Evolutionary conservation across 2,888 invertebrate genomes (phyloP).

Genomic region (Tridacna gigas): DNA sequence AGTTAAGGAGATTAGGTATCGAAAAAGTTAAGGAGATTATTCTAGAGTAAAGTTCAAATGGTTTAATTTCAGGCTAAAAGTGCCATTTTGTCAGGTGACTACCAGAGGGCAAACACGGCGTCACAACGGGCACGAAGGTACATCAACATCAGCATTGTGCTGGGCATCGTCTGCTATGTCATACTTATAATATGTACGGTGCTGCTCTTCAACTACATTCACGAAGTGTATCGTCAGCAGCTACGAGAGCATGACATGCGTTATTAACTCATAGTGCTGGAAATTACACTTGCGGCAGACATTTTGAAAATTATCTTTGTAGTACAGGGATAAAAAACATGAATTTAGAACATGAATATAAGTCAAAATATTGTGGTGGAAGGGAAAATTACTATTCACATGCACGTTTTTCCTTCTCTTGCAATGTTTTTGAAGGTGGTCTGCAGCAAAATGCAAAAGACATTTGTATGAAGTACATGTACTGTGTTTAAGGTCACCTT

Average conservation of each 20-base stretch:
- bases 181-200: not conserved
- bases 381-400: not conserved
- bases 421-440: not conserved
- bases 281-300: not conserved
- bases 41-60: not conserved
- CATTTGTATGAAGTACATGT: no score
- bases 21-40: not conserved
- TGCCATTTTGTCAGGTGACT: not conserved
- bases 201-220: not conserved
- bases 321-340: not conserved
- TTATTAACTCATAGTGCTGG: no score
- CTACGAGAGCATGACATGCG: no score
- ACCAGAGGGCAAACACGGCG: not conserved
- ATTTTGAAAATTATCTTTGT: not conserved
- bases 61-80: not conserved
- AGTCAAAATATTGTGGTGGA: not conserved
- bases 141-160: slow-evolving; percentile 1
- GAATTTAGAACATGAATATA: not conserved
- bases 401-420: not conserved
- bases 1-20: not conserved
- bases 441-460: not conserved
- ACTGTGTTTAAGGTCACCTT: no score
- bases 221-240: not conserved
- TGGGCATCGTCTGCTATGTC: not conserved
- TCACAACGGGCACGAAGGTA: not conserved